Percentiles rank a stretch among this genome's conserved stretches.
Conservation (phyloP, 1,140 invertebrate genomes). For the Drosophila neocordata region DNA sequence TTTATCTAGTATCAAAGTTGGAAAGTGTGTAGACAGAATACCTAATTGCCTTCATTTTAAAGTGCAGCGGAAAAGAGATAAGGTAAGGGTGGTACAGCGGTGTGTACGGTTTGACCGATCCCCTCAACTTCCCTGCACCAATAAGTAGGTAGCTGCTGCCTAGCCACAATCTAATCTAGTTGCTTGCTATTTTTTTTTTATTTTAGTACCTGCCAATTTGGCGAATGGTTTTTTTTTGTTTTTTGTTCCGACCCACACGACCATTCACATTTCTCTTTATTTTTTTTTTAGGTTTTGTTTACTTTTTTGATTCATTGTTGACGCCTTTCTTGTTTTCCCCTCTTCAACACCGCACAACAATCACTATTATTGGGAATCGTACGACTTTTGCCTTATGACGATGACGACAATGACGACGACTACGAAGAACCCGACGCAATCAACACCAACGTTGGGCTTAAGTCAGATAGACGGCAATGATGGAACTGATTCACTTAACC, state of each 20-base stretch:
- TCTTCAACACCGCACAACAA: background rate
- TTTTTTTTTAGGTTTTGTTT: constrained; percentile 6
- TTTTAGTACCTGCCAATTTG: constrained; percentile 1
- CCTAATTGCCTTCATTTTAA: constrained; percentile 15
- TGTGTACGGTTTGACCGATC: background rate
- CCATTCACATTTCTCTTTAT: background rate
- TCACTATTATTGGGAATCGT: background rate
- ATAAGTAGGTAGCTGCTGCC: background rate
- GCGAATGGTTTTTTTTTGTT: background rate
- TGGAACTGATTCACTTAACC: constrained; percentile 6
- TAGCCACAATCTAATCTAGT: constrained; percentile 6
- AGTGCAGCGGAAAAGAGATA: constrained; percentile 18
- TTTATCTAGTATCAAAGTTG: background rate
- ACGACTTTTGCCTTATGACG: constrained; percentile 10
- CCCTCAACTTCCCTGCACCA: background rate
- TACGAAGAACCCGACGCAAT: background rate
- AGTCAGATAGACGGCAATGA: background rate
- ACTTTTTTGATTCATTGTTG: constrained; percentile 13
- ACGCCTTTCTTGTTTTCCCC: background rate
- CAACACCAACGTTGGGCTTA: background rate
- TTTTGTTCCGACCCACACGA: background rate
- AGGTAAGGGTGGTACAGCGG: background rate
- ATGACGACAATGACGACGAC: background rate
- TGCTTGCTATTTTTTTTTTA: background rate
- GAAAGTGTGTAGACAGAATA: background rate